Base-by-base conservation (phyloP, 2,113 vertebrate species). In the Aplodontia rufa region DNA sequence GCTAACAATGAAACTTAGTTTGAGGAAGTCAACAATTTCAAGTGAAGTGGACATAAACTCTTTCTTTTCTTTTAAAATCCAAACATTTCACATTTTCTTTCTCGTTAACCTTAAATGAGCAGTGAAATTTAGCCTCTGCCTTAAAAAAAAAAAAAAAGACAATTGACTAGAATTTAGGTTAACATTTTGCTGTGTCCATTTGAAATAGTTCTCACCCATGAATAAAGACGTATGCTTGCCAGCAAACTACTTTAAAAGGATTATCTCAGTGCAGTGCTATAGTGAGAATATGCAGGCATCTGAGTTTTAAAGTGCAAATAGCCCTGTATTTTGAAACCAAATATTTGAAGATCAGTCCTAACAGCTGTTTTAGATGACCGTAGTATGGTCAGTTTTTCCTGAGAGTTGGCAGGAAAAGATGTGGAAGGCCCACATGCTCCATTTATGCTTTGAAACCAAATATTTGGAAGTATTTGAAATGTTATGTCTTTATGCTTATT, bases 361-460 rank as follows among this genome's bases (percentile, higher is more conserved):
- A 89, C 94, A 97, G 94, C 92, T 97, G 93, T 96, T 96, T 90
- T 79, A 96, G 93, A 97, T 97, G 96, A 91, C 93, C 85, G 72
- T 85, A 86, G 88, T 66, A 76, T 76, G 86, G 93, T 95, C 89
- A 90, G 58, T 79, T 89, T 96, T 95, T 95, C 74, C 93, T 90
- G 95, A 82, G 82, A 91, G 64, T 97, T 97, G 97, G 96, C 96
- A 97, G 84, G 75, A 86, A 87, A 94, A 96, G 86, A 92, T 95
- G 85, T 87, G 91, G 74, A 92, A 93, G 95, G 62, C 94, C 92
- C 76, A 97, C 95, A 94, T 94, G 92, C 85, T 97, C 85, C 91
- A 89, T 97, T 96, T 95, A 95, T 93, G 86, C 95, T 96, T 95
- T 95, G 91, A 97, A 97, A 94, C 90, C 91, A 97, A 97, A 96